Conservation (phyloP, 2,888 invertebrate genomes). For the Amphipoea lucens region DNA sequence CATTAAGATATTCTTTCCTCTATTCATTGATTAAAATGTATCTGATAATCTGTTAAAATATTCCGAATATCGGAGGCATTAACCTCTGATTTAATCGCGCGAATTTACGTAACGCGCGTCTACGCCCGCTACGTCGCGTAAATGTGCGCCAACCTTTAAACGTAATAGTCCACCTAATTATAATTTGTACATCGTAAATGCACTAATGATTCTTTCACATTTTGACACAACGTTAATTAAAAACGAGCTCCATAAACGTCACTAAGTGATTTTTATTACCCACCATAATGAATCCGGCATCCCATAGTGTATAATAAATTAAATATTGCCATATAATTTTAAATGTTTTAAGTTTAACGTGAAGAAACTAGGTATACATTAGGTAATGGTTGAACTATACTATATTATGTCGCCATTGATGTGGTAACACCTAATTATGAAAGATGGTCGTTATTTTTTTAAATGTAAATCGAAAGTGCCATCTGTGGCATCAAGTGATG, state of each 20-base stretch:
- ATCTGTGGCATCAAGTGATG: slow-evolving; percentile 41
- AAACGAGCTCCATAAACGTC: slow-evolving; percentile 69
- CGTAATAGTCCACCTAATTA: slow-evolving; percentile 31
- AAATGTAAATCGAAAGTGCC: slow-evolving; percentile 51
- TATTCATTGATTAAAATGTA: slow-evolving; percentile 38
- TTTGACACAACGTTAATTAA: slow-evolving; percentile 68
- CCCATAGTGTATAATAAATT: slow-evolving; percentile 63
- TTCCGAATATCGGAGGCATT: slow-evolving; percentile 8
- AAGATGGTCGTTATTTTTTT: slow-evolving; percentile 49
- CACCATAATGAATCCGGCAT: slow-evolving; percentile 59
- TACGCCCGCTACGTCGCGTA: too few relatives aligned
- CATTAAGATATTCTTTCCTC: slow-evolving; percentile 7
- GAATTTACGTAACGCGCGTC: slow-evolving; percentile 28
- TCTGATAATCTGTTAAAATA: slow-evolving; percentile 22
- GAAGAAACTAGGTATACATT: slow-evolving; percentile 58
- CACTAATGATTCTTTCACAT: slow-evolving; percentile 65
- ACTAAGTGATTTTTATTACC: slow-evolving; percentile 74
- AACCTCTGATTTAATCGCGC: slow-evolving; percentile 5
- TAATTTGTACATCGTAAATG: slow-evolving; percentile 64
- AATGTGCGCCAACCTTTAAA: slow-evolving; percentile 1
- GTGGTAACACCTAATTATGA: slow-evolving; percentile 60
- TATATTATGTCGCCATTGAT: slow-evolving; percentile 50
- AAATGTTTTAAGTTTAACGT: slow-evolving; percentile 48
- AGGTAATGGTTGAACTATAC: slow-evolving; percentile 59
- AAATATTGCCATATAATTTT: slow-evolving; percentile 62